Conservation (phyloP, 2,797 vertebrate genomes). For the Propithecus perrieri region DNA sequence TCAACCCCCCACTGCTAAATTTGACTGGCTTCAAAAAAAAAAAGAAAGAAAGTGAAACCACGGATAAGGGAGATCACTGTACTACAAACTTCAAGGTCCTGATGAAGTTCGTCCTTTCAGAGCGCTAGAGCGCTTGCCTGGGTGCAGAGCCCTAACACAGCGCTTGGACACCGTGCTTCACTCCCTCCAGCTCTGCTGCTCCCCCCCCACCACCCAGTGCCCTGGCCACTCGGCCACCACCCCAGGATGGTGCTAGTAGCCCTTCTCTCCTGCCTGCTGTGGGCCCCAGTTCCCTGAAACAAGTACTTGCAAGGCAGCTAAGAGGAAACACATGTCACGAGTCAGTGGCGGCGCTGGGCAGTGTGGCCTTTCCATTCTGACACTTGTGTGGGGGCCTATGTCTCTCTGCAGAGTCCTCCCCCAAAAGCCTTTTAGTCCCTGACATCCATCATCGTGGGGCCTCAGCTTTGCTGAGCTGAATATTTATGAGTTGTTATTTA, state of each 20-base stretch:
- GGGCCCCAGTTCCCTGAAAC: background rate
- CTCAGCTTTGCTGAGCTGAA: slow-evolving; percentile 62
- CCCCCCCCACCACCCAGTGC: no score
- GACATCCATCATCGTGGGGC: background rate
- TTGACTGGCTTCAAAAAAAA: no score
- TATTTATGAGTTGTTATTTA: slow-evolving; percentile 71
- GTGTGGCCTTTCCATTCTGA: background rate
- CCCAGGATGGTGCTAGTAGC: background rate
- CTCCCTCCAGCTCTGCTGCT: accelerated
- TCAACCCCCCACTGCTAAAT: no score
- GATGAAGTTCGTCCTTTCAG: accelerated
- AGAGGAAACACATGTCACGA: background rate
- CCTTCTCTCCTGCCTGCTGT: background rate
- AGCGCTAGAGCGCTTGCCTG: accelerated
- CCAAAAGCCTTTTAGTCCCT: slow-evolving; percentile 41
- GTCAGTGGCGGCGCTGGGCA: background rate
- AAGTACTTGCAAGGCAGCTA: background rate
- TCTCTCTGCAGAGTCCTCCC: slow-evolving; percentile 17
- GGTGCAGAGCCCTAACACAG: accelerated
- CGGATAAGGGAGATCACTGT: background rate
- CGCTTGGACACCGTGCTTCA: accelerated
- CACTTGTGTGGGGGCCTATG: accelerated
- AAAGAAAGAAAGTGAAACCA: background rate
- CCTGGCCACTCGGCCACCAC: accelerated
- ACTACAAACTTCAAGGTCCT: accelerated